Conservation (phyloP, 2,113 vertebrate species). For the Megaceryle torquata region DNA sequence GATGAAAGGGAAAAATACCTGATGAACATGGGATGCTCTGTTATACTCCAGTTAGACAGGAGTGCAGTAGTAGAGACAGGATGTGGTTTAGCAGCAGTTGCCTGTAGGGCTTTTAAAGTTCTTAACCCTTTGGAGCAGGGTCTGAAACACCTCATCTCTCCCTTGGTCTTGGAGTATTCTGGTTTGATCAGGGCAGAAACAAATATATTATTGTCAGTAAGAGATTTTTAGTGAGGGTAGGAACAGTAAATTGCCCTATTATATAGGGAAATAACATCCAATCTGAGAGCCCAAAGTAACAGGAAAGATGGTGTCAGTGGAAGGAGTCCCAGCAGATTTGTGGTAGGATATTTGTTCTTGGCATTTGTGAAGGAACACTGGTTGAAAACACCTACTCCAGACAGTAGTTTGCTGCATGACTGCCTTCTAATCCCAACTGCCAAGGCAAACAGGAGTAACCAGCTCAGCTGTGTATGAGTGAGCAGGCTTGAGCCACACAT, state of each 20-base stretch:
- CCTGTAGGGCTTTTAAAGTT: neutral
- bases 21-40: neutral
- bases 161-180: neutral
- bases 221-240: neutral
- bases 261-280: neutral
- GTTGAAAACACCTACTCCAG: rapidly evolving
- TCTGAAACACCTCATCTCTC: neutral
- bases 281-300: neutral
- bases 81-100: neutral
- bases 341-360: neutral
- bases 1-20: neutral
- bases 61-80: neutral
- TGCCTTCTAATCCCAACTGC: neutral
- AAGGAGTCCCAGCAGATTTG: neutral
- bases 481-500: neutral
- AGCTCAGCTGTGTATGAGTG: neutral
- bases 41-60: neutral
- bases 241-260: neutral
- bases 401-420: neutral
- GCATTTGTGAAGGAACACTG: neutral
- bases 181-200: neutral
- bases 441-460: neutral
- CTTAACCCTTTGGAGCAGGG: neutral
- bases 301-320: neutral
- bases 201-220: neutral